Conservation (phyloP, 2,888 invertebrate species). For the Phymatocera aterrima region DNA sequence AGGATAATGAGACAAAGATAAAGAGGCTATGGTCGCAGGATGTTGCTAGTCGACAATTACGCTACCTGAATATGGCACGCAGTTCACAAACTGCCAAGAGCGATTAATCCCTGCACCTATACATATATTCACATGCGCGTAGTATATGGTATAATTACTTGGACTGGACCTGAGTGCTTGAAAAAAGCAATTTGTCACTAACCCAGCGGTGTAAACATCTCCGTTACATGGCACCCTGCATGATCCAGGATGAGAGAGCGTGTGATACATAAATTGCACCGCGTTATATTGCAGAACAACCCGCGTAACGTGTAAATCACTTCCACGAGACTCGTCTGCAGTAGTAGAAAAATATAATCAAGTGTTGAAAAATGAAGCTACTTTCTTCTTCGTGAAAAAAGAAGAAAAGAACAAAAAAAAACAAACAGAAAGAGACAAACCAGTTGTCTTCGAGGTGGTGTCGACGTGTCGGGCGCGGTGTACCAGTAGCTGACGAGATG, state of each 20-base stretch:
- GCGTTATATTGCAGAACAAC: neutral
- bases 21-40: neutral
- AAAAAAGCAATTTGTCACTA: slow-evolving; percentile 11
- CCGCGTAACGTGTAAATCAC: neutral
- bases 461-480: slow-evolving; percentile 28
- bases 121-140: too few species aligned
- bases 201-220: slow-evolving; percentile 26
- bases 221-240: slow-evolving; percentile 17
- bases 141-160: neutral
- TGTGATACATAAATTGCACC: neutral
- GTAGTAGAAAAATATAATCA: neutral
- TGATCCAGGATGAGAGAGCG: slow-evolving; percentile 10
- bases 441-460: slow-evolving; percentile 7
- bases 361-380: neutral
- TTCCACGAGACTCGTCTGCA: neutral
- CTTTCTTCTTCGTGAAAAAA: neutral
- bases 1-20: neutral
- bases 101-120: neutral
- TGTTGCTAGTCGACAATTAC: neutral
- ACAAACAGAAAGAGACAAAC: neutral
- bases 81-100: neutral
- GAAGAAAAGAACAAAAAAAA: neutral
- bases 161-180: neutral
- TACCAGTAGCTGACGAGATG: slow-evolving; percentile 49
- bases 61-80: neutral